A percentile compares a stretch with the other conserved stretches of the same genome.
Evolutionary conservation across 2,797 vertebrate genomes (phyloP).

Genomic region (Clarias platycephalus): DNA sequence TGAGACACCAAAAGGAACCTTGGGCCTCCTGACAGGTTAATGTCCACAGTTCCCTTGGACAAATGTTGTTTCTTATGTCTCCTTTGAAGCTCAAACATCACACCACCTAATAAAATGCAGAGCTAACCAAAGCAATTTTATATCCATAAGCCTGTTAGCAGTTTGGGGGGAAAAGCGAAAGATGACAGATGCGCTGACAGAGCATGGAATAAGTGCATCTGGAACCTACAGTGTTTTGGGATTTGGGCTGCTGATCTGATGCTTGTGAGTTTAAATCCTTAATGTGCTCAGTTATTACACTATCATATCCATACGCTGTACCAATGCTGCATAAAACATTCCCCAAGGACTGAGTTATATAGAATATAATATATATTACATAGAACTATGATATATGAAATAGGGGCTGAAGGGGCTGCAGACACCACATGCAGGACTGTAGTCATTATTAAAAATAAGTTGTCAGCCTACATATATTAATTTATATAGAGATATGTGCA

Average conservation of each 20-base stretch:
- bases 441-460: not conserved
- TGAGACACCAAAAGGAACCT: not conserved
- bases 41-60: not conserved
- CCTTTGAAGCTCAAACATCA: not conserved
- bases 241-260: not conserved
- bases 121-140: not conserved
- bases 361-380: too few species aligned
- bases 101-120: not conserved
- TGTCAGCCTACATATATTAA: slow-evolving; percentile 18
- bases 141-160: too few species aligned
- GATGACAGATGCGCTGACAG: not conserved
- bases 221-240: not conserved
- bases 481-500: slow-evolving; percentile 49
- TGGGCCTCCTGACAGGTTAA: not conserved
- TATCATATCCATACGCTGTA: not conserved
- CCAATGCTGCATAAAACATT: not conserved
- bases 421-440: not conserved
- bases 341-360: not conserved
- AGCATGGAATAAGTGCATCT: not conserved
- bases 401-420: not conserved
- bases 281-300: not conserved
- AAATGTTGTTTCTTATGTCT: not conserved
- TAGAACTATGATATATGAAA: not conserved
- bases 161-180: not conserved
- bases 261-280: not conserved